These are phyloP conservation scores for Panthera uncia DNA, from an alignment of 2,113 vertebrate species.

Conservation along the genomic window DNA sequence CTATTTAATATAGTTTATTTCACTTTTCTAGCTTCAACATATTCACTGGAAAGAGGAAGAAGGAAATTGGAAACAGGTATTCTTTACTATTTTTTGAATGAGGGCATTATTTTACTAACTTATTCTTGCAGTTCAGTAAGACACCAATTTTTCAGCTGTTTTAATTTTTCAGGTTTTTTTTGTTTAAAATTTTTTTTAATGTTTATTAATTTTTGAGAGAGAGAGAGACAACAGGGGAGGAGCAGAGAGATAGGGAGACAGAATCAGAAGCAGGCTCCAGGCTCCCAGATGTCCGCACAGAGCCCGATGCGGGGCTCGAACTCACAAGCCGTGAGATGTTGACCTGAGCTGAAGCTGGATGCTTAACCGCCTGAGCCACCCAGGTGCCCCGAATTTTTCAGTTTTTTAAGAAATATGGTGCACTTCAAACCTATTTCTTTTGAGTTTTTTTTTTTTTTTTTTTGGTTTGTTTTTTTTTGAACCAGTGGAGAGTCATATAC, in stretches of 20 bases:
- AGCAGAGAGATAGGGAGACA: no score
- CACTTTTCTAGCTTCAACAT: slow-evolving; percentile 20
- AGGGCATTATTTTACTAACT: background rate
- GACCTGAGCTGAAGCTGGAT: no score
- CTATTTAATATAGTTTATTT: background rate
- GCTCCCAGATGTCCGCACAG: no score
- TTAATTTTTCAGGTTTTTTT: background rate
- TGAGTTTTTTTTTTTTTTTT: background rate
- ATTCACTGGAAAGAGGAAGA: background rate
- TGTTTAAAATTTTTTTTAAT: no score
- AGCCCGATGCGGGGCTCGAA: no score
- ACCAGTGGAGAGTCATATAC: background rate
- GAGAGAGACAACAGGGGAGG: no score
- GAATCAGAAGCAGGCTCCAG: no score
- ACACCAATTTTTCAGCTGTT: background rate
- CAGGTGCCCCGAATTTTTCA: background rate
- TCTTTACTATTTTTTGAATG: background rate
- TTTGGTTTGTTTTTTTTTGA: background rate
- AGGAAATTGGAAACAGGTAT: background rate
- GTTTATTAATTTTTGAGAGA: no score
- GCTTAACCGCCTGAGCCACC: no score
- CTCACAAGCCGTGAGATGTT: no score
- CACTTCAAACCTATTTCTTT: background rate
- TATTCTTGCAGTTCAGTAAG: background rate
- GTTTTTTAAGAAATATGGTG: background rate